Base-by-base conservation (phyloP, 2,888 invertebrate species). In the Apamea sordens region DNA sequence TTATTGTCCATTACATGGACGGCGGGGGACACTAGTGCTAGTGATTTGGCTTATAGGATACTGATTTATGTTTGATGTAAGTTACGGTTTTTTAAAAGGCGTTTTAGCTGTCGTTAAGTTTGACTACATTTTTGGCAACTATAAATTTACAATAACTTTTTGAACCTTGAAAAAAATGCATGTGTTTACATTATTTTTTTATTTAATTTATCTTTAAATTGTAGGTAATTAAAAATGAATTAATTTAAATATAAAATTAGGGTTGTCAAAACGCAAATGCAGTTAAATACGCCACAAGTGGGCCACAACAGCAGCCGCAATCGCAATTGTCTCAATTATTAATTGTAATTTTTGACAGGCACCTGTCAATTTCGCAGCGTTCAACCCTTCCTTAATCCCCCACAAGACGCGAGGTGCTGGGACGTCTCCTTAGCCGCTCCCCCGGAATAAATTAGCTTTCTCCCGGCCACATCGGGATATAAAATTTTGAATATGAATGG, bases 401-500 rank as follows among this genome's bases (percentile, higher is more conserved):
- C 96, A 95, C 95, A 96, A 96, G 96, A 96, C 93, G 95, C 93
- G 94, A 94, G 94, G 93, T 93, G 94, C 94, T 93, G 93, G 93
- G 91, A 92, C 93, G 94, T 93, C 95, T 95, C 95, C 95, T 95
- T 94, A 92, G 94, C 94, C 93, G 95, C 95, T 94, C 96, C 96
- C 96, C 90, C 95, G 94, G 98, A 98, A 98, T 98, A 98, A 98
- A 98, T 98, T 98, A 98, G 98, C 97, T 97, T 96, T 97, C 97
- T 97, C 97, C 97, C 95, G 94, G 94, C 96, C 97, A 97, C 97
- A 97, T 97, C 94, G 97, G 97, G 98, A 98, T 98, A 98, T 98
- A 98, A 98, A 98, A 98, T 98, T 98, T 98, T 98, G 98, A 98
- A 98, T 98, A 98, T 98, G 98, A 98, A 98, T 98, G 98, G 98